phyloP scores from a whole-genome alignment of 1,140 invertebrate species.

The Ooceraea biroi region DNA sequence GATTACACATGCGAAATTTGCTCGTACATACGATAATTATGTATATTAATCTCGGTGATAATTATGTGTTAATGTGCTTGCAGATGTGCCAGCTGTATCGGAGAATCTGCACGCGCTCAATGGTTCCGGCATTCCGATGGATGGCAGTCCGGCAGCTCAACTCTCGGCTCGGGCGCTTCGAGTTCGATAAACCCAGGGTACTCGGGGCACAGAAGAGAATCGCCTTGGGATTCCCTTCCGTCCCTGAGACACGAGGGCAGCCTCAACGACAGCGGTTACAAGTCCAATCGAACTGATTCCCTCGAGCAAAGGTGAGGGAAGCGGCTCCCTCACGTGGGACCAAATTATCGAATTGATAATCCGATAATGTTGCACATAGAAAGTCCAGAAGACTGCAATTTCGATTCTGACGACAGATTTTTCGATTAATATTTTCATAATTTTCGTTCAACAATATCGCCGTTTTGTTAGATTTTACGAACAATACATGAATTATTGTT shows the following conservation, averaged over 20 bases:
- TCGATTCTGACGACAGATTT: conserved; percentile 2
- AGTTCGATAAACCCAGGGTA: conserved; percentile 83
- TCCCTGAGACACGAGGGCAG: conserved; percentile 93
- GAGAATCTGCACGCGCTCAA: conserved; percentile 93
- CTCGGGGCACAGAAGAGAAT: conserved; percentile 88
- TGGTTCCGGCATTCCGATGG: conserved; percentile 95
- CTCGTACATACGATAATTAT: too few relatives aligned
- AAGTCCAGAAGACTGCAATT: neutral
- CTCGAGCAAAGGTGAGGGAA: conserved; percentile 91
- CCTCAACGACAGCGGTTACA: conserved; percentile 94
- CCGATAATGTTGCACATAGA: neutral
- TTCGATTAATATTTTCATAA: neutral
- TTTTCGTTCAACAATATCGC: too few relatives aligned
- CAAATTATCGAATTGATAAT: conserved; percentile 3
- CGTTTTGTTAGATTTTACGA: too few relatives aligned
- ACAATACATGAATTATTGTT: too few relatives aligned
- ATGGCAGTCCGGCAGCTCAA: conserved; percentile 93
- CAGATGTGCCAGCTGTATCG: conserved; percentile 93
- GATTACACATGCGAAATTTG: too few relatives aligned
- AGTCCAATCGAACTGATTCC: conserved; percentile 93
- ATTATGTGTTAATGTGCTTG: conserved; percentile 83
- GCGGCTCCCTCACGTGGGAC: neutral
- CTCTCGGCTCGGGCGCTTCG: conserved; percentile 88
- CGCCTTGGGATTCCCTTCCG: conserved; percentile 94
- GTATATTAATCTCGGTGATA: neutral